Evolutionary conservation across 1,140 invertebrate species (phyloP), one percentile per base, ranked within the genome.

Genomic region (Varroa destructor): DNA sequence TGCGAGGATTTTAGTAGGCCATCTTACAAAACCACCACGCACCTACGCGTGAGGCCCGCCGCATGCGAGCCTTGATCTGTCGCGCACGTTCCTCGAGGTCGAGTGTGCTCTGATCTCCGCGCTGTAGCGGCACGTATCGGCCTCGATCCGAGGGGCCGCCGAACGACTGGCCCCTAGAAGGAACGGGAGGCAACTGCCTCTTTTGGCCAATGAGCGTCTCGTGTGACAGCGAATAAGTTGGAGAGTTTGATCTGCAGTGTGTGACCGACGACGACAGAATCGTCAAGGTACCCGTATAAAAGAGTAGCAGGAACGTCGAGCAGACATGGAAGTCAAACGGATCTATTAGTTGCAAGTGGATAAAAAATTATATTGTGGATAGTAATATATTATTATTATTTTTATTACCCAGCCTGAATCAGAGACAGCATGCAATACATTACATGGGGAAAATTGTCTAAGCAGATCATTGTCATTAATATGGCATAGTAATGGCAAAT

Each of bases 161-260:
- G 8, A 51, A 51, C 46, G 46, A 51, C 46, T 51, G 46, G 46
- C 46, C 46, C 46, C 75, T 72, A 55, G 73, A 67, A 77, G 89
- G 90, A 77, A 95, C 91, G 81, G 91, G 89, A 74, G 93, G 93
- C 75, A 97, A 84, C 82, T 96, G 92, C 73, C 93, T 84, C 81
- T 95, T 96, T 82, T 95, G 72, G 25, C 72, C 37, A 14, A 73
- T 72, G 1, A 43, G 71, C 72, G 43, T 55, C 72, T 73, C 71
- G 71, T 57, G 56, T 8, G 71, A 71, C 71, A 71, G 71, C 51
- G 51, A 61, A 54, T 71, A 61, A 12, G 71, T 71, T 55, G 71
- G 71, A 12, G 54, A 71, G 42, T 71, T 56, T 61, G 54, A 71
- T 61, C 71, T 56, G 71, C 42, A 67, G 54, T 12, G 61, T 37